Conservation (phyloP, 2,113 vertebrate species). For the Myotis davidii region DNA sequence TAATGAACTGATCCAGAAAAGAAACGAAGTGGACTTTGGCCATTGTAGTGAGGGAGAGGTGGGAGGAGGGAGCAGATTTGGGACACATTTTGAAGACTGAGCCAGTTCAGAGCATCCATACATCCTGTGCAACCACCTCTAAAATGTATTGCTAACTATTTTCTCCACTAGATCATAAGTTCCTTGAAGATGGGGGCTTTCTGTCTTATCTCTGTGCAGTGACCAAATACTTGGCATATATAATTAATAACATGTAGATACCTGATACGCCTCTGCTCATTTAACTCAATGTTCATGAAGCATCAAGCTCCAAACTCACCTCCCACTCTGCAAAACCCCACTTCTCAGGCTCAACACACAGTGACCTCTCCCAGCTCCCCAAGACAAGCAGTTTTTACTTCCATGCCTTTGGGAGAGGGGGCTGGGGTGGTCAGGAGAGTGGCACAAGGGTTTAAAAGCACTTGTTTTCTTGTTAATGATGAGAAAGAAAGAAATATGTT, state of each 20-base stretch:
- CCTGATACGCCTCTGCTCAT: background rate
- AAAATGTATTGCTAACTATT: background rate
- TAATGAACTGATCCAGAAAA: background rate
- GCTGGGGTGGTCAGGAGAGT: background rate
- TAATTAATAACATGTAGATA: background rate
- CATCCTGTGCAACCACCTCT: background rate
- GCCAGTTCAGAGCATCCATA: background rate
- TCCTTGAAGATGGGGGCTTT: background rate
- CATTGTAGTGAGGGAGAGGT: background rate
- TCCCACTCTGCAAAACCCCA: no score
- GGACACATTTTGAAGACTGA: background rate
- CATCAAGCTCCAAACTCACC: background rate
- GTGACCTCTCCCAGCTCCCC: background rate
- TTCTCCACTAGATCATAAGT: background rate
- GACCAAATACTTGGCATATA: background rate
- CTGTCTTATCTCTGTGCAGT: background rate
- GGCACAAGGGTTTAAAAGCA: background rate
- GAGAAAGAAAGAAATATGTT: background rate
- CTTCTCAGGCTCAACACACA: background rate
- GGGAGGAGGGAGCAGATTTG: background rate
- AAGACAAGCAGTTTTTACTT: background rate
- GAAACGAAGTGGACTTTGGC: background rate
- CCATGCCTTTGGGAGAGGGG: background rate
- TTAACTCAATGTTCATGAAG: background rate
- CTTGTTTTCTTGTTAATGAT: background rate